Conservation (phyloP, 1,140 invertebrate species). For the Aphaenogaster ashmeadi region DNA sequence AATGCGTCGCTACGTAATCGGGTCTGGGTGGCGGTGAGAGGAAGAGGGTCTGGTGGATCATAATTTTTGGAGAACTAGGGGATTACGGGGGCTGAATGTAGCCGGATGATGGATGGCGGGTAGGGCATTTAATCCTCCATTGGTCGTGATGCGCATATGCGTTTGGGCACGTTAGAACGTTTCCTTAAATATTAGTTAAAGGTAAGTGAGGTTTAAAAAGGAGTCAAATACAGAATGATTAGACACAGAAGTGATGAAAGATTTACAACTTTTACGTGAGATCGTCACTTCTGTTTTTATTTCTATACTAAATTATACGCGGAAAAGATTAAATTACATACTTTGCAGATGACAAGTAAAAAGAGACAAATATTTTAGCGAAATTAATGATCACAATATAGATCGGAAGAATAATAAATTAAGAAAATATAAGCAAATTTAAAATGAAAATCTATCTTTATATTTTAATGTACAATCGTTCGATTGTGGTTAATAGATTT, state of each 20-base stretch:
- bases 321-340: background rate
- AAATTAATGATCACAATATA: background rate
- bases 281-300: background rate
- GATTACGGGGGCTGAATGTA: conserved; percentile 36
- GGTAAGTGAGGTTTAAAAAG: conserved; percentile 10
- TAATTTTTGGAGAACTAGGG: conserved; percentile 46
- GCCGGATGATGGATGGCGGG: conserved; percentile 37
- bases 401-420: background rate
- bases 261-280: background rate
- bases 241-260: background rate
- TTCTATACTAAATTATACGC: conserved; percentile 16
- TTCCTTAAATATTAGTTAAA: conserved; percentile 44
- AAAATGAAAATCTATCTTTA: background rate
- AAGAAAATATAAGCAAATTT: background rate
- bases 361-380: background rate
- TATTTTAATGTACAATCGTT: background rate
- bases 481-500: background rate
- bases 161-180: background rate
- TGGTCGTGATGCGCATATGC: background rate
- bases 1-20: conserved; percentile 20
- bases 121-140: conserved; percentile 35
- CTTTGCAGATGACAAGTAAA: background rate
- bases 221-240: background rate
- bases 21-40: background rate
- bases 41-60: background rate